Percentiles rank a stretch among this genome's conserved stretches.
These are phyloP conservation scores for Sarcophaga caerulescens DNA, from an alignment of 2,888 invertebrate species.

Conservation along the genomic window DNA sequence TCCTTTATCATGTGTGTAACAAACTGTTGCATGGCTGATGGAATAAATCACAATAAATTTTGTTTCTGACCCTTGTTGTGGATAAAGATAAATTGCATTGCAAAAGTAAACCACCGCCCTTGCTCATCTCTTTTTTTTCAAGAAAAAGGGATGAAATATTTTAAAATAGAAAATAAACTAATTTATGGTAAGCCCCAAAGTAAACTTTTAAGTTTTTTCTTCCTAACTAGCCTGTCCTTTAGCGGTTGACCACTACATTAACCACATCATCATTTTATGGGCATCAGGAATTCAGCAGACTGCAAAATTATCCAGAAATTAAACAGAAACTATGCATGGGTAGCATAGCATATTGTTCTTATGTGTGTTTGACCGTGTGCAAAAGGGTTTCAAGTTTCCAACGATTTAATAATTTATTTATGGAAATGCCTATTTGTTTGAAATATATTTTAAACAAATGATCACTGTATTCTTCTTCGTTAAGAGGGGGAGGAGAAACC, in stretches of 20 bases:
- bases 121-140: background rate
- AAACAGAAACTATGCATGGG: background rate
- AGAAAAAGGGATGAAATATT: background rate
- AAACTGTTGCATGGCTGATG: constrained; percentile 59
- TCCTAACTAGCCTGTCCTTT: constrained; percentile 18
- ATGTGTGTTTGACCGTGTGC: background rate
- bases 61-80: background rate
- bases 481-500: background rate
- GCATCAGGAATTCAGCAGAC: constrained; percentile 3
- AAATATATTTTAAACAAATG: background rate
- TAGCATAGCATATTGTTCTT: no score
- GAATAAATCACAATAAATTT: constrained; percentile 48
- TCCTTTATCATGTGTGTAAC: background rate
- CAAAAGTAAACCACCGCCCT: background rate
- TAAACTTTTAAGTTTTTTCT: constrained; percentile 35
- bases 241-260: constrained; percentile 15
- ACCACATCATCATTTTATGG: background rate
- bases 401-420: background rate
- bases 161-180: constrained; percentile 22
- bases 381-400: background rate
- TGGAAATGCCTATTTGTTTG: background rate
- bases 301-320: background rate
- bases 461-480: background rate
- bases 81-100: constrained; percentile 28
- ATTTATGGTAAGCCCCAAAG: constrained; percentile 46